Evolutionary conservation across 1,140 invertebrate genomes (phyloP), one percentile per base, ranked within the genome.

Genomic region (Listronotus bonariensis): DNA sequence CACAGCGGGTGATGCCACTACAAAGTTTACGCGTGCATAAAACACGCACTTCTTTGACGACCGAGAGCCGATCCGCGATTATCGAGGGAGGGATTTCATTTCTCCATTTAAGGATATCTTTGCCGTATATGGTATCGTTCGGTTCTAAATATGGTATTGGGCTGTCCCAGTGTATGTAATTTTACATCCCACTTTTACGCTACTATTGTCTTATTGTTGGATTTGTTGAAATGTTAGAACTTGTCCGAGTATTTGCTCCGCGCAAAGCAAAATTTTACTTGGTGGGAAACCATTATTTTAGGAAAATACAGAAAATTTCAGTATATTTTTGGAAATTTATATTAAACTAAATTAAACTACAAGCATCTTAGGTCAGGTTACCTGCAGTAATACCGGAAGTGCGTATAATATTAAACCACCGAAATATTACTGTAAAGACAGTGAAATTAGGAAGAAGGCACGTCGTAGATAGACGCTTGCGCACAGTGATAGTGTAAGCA

Each of bases 141-240:
- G 83, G 79, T 83, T 87, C 87, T 87, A 88, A 87, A 88, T 88
- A 88, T 86, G 87, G 87, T 82, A 84, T 82, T 83, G 82, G 85
- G 82, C 83, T 82, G 81, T 86, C 85, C 86, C 72, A 73, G 71
- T 69, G 65, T 62, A 43, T 80, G 80, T 81, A 62, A 62, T 53
- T 53, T 80, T 75, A 75, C 80, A 78, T 81, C 75, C 74, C 75
- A 77, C 75, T 74, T 73, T 71, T 68, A 55, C 80, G 79, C 79
- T 62, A 58, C 54, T 63, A 52, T 55, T 45, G 48, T 32, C 45
- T 42, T 15, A 49, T 60, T 60, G 57, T 51, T n/a, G 10, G 59
- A 53, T 57, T 45, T 48, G 45, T 26, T 48, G 45, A 8, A 26
- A 48, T 6, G 10, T 26, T 38, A 14, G 12, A 53, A n/a, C 32